These are phyloP conservation scores for Synanthedon tipuliformis DNA, from an alignment of 2,888 invertebrate species.

Conservation along the genomic window DNA sequence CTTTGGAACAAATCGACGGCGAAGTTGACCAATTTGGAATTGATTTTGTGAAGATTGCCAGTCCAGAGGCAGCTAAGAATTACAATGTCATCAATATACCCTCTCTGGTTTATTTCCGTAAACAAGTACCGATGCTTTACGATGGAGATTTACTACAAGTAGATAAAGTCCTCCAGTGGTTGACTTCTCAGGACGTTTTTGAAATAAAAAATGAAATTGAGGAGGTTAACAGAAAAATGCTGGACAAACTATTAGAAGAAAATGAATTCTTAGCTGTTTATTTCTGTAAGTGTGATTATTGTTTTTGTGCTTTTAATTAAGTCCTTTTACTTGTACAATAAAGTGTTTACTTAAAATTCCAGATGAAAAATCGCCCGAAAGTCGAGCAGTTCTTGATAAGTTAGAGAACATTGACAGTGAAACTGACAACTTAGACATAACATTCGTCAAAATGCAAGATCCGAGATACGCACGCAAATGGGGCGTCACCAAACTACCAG, in stretches of 20 bases:
- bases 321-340: not conserved
- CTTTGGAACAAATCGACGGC: constrained; percentile 93
- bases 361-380: constrained; percentile 88
- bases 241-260: constrained; percentile 93
- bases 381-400: constrained; percentile 84
- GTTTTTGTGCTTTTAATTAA: not conserved
- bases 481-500: constrained; percentile 91
- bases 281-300: constrained; percentile 81
- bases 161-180: constrained; percentile 86
- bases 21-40: constrained; percentile 95
- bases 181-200: constrained; percentile 94
- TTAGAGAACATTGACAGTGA: constrained; percentile 95
- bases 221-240: constrained; percentile 96
- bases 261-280: constrained; percentile 95
- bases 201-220: constrained; percentile 97
- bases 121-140: constrained; percentile 84
- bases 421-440: constrained; percentile 92
- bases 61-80: constrained; percentile 82
- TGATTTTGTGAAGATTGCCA: constrained; percentile 92
- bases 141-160: constrained; percentile 91
- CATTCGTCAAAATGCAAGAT: constrained; percentile 94
- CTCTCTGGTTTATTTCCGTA: constrained; percentile 87
- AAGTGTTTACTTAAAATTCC: constrained; percentile 9
- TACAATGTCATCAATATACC: constrained; percentile 88
- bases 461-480: constrained; percentile 91